Base-by-base conservation (phyloP, 2,113 vertebrate species). In the Pterocles gutturalis region DNA sequence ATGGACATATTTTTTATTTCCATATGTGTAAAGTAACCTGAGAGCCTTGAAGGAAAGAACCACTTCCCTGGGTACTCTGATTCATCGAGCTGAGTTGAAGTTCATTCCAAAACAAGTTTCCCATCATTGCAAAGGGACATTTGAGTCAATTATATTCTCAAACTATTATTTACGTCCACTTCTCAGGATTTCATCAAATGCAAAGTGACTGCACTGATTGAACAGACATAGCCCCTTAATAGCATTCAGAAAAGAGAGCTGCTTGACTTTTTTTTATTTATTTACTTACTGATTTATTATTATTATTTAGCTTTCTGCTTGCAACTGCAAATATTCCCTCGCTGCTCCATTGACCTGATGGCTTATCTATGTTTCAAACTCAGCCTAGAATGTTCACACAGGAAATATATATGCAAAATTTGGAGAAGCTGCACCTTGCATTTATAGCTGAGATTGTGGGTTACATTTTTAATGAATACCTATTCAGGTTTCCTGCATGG, bases 291-390 rank as follows among this genome's bases (percentile, higher is more conserved):
- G 91, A 95, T 96, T 94, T 94, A 92, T 92, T 93, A 76, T 84
- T 92, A 94, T 92, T 89, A 94, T 89, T 88, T 93, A 96, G 83
- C 85, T 83, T 61, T 80, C 87, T 93, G 72, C 87, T 87, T 93
- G 89, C 82, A 91, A 48, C 48, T 91, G 89, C 78, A 94, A 94
- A 85, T 94, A 79, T 43, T 36, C 73, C 82, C 91, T 88, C 7
- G 0, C 90, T 90, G 91, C 78, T 87, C 87, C 89, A 93, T 96
- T 95, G 94, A 89, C 57, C 84, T 72, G 73, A 96, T 55, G 7
- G 0, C 70, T 95, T 94, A 75, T 60, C 61, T 85, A 13, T 26
- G 82, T 85, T 91, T 93, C 87, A 76, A 58, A 53, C n/a, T 91
- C 78, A 87, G 76, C 53, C 58, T 75, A 72, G 53, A 91, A 76